phyloP scores from a whole-genome alignment of 1,140 invertebrate genomes.

The Drosophila nigromelanica region DNA sequence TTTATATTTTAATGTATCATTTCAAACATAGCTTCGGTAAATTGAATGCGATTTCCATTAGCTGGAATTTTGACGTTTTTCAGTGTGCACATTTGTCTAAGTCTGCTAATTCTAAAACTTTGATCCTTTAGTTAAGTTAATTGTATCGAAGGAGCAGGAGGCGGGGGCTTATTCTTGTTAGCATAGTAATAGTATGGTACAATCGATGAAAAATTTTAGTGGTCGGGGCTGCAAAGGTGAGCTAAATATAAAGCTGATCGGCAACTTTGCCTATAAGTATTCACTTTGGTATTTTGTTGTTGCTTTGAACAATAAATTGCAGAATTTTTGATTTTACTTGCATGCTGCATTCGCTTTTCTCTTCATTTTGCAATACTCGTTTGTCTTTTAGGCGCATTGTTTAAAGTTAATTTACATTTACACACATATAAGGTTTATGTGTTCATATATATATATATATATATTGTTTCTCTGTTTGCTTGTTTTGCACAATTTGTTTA shows the following conservation, averaged over 20 bases:
- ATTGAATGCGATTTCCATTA: slow-evolving; percentile 3
- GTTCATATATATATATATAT: slow-evolving; percentile 38
- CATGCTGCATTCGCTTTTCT: slow-evolving; percentile 33
- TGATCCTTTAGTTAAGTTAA: slow-evolving; percentile 3
- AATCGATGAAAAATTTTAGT: slow-evolving; percentile 33
- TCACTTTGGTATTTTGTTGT: slow-evolving; percentile 38
- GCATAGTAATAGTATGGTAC: slow-evolving; percentile 47
- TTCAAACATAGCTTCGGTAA: slow-evolving; percentile 2
- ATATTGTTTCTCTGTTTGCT: slow-evolving; percentile 18
- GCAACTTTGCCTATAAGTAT: slow-evolving; percentile 44
- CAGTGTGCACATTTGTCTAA: slow-evolving; percentile 34
- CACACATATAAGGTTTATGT: slow-evolving; percentile 11
- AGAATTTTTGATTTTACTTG: slow-evolving; percentile 61
- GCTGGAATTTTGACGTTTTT: slow-evolving; percentile 6
- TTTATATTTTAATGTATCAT: slow-evolving; percentile 1
- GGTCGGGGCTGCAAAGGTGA: slow-evolving; percentile 50
- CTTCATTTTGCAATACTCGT: slow-evolving; percentile 24
- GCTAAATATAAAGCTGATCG: slow-evolving; percentile 58
- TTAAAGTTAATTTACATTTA: slow-evolving; percentile 38
- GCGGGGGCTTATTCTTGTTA: not conserved
- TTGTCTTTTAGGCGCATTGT: slow-evolving; percentile 77
- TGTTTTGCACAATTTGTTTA: slow-evolving; percentile 29
- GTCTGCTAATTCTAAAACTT: slow-evolving; percentile 32
- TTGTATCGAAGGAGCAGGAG: not conserved
- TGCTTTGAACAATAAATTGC: slow-evolving; percentile 77